Evolutionary conservation across 2,888 invertebrate species (phyloP).

Genomic region (Plagiodera versicolora): DNA sequence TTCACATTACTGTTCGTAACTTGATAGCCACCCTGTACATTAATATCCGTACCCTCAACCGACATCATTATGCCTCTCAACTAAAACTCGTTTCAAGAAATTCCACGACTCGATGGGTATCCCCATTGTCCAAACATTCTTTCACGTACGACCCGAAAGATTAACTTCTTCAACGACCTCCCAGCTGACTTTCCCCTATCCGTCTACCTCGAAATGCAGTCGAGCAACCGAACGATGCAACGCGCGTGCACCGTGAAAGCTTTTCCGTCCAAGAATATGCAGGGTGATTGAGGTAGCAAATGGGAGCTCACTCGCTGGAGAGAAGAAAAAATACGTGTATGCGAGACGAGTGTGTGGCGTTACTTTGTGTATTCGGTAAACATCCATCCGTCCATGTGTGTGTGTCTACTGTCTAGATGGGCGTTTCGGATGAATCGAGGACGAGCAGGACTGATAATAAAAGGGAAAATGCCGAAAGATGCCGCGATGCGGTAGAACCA

Average conservation of each 20-base stretch:
- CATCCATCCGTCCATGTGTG: slow-evolving; percentile 12
- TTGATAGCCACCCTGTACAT: no score
- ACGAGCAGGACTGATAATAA: slow-evolving; percentile 1
- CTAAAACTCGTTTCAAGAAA: no score
- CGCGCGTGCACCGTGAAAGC: not conserved
- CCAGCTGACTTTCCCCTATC: not conserved
- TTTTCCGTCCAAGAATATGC: not conserved
- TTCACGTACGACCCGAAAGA: no score
- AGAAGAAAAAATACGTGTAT: not conserved
- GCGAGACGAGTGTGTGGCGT: slow-evolving; percentile 17
- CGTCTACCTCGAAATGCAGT: not conserved
- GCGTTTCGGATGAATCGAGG: slow-evolving; percentile 7
- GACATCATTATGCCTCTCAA: no score
- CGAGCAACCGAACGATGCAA: not conserved
- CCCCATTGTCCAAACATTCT: no score
- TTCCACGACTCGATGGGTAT: no score
- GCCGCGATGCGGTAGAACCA: no score
- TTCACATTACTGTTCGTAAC: no score
- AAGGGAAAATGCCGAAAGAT: not conserved
- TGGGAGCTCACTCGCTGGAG: not conserved
- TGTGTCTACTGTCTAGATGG: slow-evolving; percentile 14
- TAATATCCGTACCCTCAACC: no score
- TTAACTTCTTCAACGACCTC: not conserved
- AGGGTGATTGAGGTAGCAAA: not conserved
- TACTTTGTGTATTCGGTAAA: slow-evolving; percentile 20